Evolutionary conservation across 2,888 invertebrate species (phyloP).

Genomic region (Philaethria dido): DNA sequence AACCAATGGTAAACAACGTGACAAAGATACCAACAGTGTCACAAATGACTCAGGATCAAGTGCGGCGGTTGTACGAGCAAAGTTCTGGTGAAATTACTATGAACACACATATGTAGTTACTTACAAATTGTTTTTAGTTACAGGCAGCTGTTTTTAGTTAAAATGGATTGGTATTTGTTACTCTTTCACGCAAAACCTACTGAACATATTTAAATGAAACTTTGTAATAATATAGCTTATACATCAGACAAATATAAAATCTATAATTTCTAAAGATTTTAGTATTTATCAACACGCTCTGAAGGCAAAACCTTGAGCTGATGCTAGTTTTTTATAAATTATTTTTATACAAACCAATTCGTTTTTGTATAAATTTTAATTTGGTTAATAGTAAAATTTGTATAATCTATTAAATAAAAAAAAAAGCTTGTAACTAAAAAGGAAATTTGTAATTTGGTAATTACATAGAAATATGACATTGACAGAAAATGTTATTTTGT

Average conservation of each 20-base stretch:
- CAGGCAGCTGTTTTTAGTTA: no score
- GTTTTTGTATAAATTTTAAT: neutral
- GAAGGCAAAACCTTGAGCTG: no score
- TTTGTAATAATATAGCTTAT: no score
- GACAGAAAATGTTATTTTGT: neutral
- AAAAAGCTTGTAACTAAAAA: neutral
- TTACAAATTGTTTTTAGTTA: neutral
- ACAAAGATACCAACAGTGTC: constrained; percentile 70
- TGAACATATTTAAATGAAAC: no score
- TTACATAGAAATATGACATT: neutral
- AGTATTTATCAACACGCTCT: no score
- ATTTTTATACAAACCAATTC: no score
- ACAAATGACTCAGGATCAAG: constrained; percentile 73
- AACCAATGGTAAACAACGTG: constrained; percentile 61
- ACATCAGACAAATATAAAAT: no score
- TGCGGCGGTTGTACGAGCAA: constrained; percentile 70
- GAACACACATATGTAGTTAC: constrained; percentile 67
- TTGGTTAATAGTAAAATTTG: neutral
- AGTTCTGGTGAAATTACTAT: constrained; percentile 64
- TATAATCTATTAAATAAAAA: neutral
- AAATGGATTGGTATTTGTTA: no score
- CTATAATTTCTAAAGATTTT: no score
- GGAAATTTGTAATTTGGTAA: neutral
- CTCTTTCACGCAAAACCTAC: no score
- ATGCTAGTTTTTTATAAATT: no score